These are phyloP conservation scores for Peromyscus eremicus DNA, from an alignment of 2,797 vertebrate species.

Conservation along the genomic window DNA sequence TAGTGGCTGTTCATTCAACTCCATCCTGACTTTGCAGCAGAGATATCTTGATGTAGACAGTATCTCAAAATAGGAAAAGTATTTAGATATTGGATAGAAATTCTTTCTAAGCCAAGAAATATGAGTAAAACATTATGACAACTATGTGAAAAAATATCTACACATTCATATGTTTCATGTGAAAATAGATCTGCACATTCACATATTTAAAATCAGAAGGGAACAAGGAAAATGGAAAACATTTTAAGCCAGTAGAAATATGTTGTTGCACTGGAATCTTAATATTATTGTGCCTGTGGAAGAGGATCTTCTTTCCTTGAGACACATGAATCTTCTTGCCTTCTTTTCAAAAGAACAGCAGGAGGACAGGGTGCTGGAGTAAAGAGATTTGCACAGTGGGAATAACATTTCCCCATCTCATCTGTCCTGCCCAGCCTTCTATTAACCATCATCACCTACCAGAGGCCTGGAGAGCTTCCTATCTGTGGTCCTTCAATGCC, in stretches of 20 bases:
- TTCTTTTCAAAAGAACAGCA: conserved; percentile 71
- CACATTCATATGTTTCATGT: conserved; percentile 45
- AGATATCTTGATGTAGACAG: conserved; percentile 48
- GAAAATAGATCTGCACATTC: conserved; percentile 41
- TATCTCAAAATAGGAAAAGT: conserved; percentile 54
- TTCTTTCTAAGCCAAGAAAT: conserved; percentile 52
- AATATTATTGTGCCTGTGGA: conserved; percentile 62
- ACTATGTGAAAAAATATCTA: conserved; percentile 56
- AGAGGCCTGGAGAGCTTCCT: conserved; percentile 80
- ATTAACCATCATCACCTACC: conserved; percentile 82
- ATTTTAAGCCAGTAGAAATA: conserved; percentile 50
- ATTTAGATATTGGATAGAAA: conserved; percentile 13
- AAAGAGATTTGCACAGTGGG: conserved; percentile 72
- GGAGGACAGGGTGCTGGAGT: conserved; percentile 64
- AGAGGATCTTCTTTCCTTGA: conserved; percentile 58
- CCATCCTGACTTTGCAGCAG: conserved; percentile 16
- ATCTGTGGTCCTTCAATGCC: conserved; percentile 79
- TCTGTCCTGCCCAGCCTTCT: conserved; percentile 81
- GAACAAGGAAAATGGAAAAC: conserved; percentile 59
- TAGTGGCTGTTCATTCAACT: neutral
- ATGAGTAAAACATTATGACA: conserved; percentile 55
- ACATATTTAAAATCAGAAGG: conserved; percentile 54
- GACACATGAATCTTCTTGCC: conserved; percentile 67
- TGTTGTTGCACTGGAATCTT: conserved; percentile 52
- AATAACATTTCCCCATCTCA: conserved; percentile 80